Conservation (phyloP, 2,797 vertebrate genomes). For the Anabas testudineus region DNA sequence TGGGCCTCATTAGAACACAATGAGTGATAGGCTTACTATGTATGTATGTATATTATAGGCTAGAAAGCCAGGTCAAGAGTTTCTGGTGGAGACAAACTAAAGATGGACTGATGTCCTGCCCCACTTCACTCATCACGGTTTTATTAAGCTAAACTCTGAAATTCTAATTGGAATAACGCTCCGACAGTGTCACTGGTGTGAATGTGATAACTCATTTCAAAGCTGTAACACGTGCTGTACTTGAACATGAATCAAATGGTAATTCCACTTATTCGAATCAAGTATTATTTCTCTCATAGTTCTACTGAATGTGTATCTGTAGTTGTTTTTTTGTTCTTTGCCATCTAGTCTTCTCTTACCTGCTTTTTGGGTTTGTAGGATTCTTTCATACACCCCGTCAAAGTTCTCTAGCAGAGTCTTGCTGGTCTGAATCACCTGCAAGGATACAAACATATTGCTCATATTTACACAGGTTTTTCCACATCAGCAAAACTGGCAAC, state of each 20-base stretch:
- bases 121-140: constrained; percentile 14
- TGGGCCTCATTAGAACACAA: constrained; percentile 19
- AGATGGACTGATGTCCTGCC: background rate
- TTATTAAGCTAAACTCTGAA: constrained; percentile 24
- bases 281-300: no score
- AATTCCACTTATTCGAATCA: constrained; percentile 55
- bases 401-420: constrained; percentile 90
- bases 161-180: constrained; percentile 56
- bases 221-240: constrained; percentile 37
- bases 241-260: constrained; percentile 57
- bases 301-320: no score
- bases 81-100: constrained; percentile 8
- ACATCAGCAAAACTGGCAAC: constrained; percentile 37
- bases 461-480: constrained; percentile 17
- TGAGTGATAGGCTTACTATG: background rate
- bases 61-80: no score
- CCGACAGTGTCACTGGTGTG: constrained; percentile 25
- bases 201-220: constrained; percentile 55
- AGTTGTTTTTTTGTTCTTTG: constrained; percentile 1
- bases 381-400: constrained; percentile 91
- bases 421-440: constrained; percentile 96
- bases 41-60: no score
- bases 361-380: constrained; percentile 94
- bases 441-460: constrained; percentile 42
- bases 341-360: constrained; percentile 81